Evolutionary conservation across 2,113 vertebrate species (phyloP), one percentile per base, ranked within the genome.

Genomic region (Oncorhynchus nerka): DNA sequence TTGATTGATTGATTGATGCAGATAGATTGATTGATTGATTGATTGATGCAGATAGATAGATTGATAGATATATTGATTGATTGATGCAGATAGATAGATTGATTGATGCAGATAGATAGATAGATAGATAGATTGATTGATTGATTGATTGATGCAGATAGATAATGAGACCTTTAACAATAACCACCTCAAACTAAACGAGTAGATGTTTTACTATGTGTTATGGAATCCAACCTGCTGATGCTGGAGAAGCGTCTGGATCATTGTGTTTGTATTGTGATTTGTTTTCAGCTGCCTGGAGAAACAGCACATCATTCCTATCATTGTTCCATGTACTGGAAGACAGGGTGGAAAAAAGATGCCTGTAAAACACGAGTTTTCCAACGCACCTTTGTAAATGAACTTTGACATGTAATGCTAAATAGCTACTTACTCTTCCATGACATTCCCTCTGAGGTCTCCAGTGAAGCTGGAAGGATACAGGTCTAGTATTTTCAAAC

Each of bases 371-470:
- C 64, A 59, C 39, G 34, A 4, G 22, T 65, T 70, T 79, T 79
- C n/a, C 45, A 26, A 51, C 70, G 66, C 26, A 49, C 61, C 12
- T 68, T 51, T 51, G 24, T 70, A 70, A 51, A 71, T 72, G 51
- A 69, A 28, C 5, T 57, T 75, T 75, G 49, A 72, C 34, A 68
- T 72, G 32, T 30, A 71, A 71, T 61, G 55, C 16, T 13, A 76
- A 24, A 24, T 24, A 24, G 24, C 24, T 24, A 24, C n/a, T 28
- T 32, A 15, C n/a, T 72, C 66, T 7, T 45, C 30, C 15, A 7
- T 71, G 9, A 49, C n/a, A 66, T 45, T 39, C 20, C 24, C 34
- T 51, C 11, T 45, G 13, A 64, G 4, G 39, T 15, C 30, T 28
- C 12, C 20, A 15, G 12, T 26, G 48, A 48, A 59, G 22, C 12